phyloP scores from a whole-genome alignment of 2,113 vertebrate genomes.

The Mungos mungo region DNA sequence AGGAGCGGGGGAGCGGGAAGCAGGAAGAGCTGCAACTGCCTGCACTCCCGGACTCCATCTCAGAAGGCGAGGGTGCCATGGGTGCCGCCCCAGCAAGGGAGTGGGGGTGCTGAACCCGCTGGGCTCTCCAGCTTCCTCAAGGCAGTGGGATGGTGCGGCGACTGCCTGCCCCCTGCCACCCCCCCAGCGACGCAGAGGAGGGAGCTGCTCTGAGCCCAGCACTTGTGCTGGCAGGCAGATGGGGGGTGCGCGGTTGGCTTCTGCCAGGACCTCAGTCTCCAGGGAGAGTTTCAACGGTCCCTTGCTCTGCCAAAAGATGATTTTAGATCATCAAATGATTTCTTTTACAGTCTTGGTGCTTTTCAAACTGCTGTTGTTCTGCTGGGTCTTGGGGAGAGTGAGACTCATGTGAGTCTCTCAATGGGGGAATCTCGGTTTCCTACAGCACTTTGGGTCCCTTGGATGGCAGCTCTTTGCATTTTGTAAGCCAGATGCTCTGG shows the following conservation, averaged over 20 bases:
- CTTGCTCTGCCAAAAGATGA: neutral
- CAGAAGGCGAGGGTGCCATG: neutral
- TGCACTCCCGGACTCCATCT: neutral
- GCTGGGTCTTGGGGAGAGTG: neutral
- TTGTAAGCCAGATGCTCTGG: neutral
- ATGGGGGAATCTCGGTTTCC: neutral
- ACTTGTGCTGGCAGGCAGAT: neutral
- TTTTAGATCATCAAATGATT: neutral
- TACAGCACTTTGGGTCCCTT: neutral
- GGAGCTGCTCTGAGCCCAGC: neutral
- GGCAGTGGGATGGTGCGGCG: neutral
- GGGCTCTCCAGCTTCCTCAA: neutral
- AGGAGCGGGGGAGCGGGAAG: neutral
- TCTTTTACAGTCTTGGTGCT: neutral
- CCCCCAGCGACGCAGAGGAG: neutral
- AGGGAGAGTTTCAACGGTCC: neutral
- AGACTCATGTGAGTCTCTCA: neutral
- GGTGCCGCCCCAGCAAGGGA: neutral
- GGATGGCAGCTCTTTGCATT: neutral
- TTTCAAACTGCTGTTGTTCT: neutral
- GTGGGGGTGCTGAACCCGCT: neutral
- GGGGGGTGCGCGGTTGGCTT: neutral
- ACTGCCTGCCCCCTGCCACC: neutral
- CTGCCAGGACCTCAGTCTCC: neutral
- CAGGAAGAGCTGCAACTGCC: neutral